These are phyloP conservation scores for Eupithecia subfuscata DNA, from an alignment of 2,888 invertebrate genomes.

Conservation along the genomic window DNA sequence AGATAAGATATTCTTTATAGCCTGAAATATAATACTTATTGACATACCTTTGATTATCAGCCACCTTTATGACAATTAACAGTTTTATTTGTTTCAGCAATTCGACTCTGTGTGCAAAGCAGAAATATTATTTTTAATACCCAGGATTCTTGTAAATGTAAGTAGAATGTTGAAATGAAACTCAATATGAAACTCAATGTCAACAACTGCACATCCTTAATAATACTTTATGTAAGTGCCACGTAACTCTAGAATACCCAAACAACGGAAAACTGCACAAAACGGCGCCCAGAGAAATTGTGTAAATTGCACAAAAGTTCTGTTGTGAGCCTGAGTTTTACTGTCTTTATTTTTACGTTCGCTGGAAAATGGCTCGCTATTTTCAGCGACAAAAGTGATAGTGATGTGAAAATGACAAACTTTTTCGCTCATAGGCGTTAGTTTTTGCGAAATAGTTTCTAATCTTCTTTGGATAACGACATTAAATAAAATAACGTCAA, in stretches of 20 bases:
- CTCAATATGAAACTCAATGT: no score
- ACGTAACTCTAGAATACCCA: constrained; percentile 71
- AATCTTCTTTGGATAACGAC: not conserved
- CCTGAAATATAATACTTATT: not conserved
- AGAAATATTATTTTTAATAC: constrained; percentile 90
- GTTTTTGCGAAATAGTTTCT: no score
- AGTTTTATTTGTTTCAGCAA: constrained; percentile 84
- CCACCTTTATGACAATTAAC: not conserved
- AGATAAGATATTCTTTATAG: not conserved
- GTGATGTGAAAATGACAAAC: constrained; percentile 4
- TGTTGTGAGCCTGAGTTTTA: constrained; percentile 17
- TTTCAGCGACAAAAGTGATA: constrained; percentile 18
- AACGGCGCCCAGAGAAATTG: constrained; percentile 20
- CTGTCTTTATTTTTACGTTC: constrained; percentile 20
- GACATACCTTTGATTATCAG: not conserved
- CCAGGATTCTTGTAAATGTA: constrained; percentile 89
- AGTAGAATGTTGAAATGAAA: constrained; percentile 80
- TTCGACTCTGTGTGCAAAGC: constrained; percentile 91
- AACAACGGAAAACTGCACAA: constrained; percentile 17
- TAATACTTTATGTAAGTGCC: not conserved
- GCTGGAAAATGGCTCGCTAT: constrained; percentile 23
- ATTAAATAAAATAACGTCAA: not conserved
- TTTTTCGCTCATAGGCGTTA: not conserved
- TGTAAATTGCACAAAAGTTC: constrained; percentile 21
- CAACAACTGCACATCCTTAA: no score